These are phyloP conservation scores for Anguilla obscura DNA, from an alignment of 2,797 vertebrate species.

Conservation along the genomic window DNA sequence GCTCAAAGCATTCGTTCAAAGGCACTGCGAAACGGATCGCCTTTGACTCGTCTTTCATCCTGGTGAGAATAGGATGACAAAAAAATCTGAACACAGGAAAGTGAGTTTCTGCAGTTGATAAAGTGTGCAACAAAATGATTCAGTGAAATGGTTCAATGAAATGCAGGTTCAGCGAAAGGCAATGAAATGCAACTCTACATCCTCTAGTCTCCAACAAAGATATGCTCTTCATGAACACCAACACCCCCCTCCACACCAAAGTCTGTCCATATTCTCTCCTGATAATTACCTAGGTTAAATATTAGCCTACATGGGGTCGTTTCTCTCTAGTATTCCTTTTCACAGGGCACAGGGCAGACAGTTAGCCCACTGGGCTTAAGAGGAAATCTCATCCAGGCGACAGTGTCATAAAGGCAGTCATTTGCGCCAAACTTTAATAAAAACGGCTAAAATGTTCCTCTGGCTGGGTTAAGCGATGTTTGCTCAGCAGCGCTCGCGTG, in stretches of 20 bases:
- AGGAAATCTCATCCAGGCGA: neutral
- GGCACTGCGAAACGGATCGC: neutral
- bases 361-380: no score
- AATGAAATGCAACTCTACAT: neutral
- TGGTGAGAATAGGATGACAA: neutral
- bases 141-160: no score
- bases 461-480: neutral
- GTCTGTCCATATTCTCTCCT: neutral
- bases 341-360: no score
- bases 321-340: no score
- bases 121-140: neutral
- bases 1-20: neutral
- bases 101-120: neutral
- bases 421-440: neutral
- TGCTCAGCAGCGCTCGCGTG: neutral
- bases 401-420: neutral
- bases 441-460: neutral
- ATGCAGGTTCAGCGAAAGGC: neutral
- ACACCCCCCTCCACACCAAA: neutral
- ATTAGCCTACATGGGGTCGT: neutral
- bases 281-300: neutral
- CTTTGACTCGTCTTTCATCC: neutral
- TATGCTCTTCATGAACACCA: neutral
- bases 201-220: neutral
- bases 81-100: neutral